Conservation (phyloP, 2,797 vertebrate species). For the Melanogrammus aeglefinus region DNA sequence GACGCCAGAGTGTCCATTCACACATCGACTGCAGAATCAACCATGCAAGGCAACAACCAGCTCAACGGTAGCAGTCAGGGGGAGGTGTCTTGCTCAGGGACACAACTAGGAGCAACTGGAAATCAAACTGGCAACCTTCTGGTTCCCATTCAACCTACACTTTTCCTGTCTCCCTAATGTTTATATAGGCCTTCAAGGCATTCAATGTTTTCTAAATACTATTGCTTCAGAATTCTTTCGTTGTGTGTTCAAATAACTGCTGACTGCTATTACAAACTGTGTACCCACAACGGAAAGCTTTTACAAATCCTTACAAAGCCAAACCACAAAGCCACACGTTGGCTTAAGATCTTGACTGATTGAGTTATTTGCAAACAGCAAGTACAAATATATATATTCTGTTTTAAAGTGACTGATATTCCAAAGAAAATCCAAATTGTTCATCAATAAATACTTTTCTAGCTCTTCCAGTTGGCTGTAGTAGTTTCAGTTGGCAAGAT, state of each 20-base stretch:
- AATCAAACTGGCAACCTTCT: no score
- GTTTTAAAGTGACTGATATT: not conserved
- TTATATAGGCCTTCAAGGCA: not conserved
- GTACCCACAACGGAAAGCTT: not conserved
- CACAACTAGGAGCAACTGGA: no score
- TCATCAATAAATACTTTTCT: not conserved
- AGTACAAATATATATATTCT: not conserved
- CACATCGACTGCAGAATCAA: no score
- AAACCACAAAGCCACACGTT: not conserved
- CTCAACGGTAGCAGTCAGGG: no score
- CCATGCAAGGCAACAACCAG: no score
- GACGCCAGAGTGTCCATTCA: no score
- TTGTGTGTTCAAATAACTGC: not conserved
- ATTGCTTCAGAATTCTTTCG: not conserved
- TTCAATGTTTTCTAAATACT: not conserved
- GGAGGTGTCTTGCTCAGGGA: no score
- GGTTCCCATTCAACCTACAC: not conserved
- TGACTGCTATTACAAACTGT: not conserved
- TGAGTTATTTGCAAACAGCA: not conserved
- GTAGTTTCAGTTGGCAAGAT: not conserved
- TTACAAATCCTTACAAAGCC: not conserved
- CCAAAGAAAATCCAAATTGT: not conserved
- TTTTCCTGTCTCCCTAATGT: not conserved
- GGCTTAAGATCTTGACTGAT: not conserved
- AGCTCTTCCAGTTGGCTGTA: not conserved